Conservation (phyloP, 2,797 vertebrate species). For the Percopsis omiscomaycus region DNA sequence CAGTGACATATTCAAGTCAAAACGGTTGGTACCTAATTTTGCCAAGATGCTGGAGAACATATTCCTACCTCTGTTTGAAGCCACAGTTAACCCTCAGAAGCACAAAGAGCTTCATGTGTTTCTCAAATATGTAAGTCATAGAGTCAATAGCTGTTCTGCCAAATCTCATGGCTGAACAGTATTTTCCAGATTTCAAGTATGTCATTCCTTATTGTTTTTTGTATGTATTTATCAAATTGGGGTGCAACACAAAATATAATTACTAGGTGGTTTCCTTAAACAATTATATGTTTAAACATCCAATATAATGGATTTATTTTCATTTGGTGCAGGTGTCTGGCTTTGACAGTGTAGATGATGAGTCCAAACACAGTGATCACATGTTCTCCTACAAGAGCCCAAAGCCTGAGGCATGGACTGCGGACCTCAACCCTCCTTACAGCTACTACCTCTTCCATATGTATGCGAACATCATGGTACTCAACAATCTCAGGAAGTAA, state of each 20-base stretch:
- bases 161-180: neutral
- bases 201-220: too few relatives aligned
- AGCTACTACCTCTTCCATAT: slow-evolving; percentile 91
- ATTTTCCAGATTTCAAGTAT: too few relatives aligned
- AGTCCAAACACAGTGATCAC: slow-evolving; percentile 89
- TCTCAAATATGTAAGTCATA: slow-evolving; percentile 90
- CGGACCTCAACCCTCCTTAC: slow-evolving; percentile 85
- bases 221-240: too few relatives aligned
- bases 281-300: neutral
- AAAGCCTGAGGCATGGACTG: slow-evolving; percentile 84
- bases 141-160: neutral
- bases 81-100: slow-evolving; percentile 89
- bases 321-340: slow-evolving; percentile 80
- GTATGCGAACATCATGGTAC: slow-evolving; percentile 90
- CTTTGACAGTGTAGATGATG: slow-evolving; percentile 90
- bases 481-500: slow-evolving; percentile 88
- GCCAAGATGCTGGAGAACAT: slow-evolving; percentile 95
- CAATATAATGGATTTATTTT: neutral
- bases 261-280: too few relatives aligned
- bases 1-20: slow-evolving; percentile 95
- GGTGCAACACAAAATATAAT: too few relatives aligned
- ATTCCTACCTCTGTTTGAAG: slow-evolving; percentile 92
- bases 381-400: slow-evolving; percentile 89
- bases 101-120: slow-evolving; percentile 91
- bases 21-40: slow-evolving; percentile 88